phyloP scores from a whole-genome alignment of 2,797 vertebrate genomes.

The Mus spretus region DNA sequence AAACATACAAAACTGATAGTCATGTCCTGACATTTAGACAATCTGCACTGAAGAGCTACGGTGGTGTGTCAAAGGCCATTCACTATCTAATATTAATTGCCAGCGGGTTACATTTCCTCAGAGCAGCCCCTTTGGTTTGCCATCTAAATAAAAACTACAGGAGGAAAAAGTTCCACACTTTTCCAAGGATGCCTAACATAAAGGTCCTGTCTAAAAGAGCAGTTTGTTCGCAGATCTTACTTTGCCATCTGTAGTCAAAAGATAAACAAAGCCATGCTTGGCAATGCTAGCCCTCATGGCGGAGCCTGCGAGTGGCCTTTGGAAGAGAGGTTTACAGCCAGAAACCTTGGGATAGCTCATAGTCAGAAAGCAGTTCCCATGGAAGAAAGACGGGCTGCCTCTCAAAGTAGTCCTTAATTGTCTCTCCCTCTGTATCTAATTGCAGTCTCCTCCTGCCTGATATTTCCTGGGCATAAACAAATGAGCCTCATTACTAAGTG shows the following conservation, averaged over 20 bases:
- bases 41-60: background rate
- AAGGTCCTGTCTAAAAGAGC: conserved; percentile 50
- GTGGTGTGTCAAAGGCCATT: background rate
- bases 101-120: background rate
- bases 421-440: background rate
- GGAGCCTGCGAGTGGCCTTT: background rate
- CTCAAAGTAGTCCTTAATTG: background rate
- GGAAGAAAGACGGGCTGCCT: background rate
- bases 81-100: conserved; percentile 14
- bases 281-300: background rate
- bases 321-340: background rate
- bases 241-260: conserved; percentile 24
- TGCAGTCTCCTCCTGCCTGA: background rate
- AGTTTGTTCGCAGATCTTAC: conserved; percentile 20
- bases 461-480: background rate
- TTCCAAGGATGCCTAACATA: background rate
- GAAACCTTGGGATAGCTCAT: background rate
- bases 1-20: conserved; percentile 53
- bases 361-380: background rate
- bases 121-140: conserved; percentile 32
- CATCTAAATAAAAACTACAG: conserved; percentile 50
- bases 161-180: background rate
- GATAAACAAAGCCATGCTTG: conserved; percentile 20
- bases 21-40: conserved; percentile 28
- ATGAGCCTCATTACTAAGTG: background rate